These are phyloP conservation scores for Aradus depressus DNA, from an alignment of 2,888 invertebrate species.

Conservation along the genomic window DNA sequence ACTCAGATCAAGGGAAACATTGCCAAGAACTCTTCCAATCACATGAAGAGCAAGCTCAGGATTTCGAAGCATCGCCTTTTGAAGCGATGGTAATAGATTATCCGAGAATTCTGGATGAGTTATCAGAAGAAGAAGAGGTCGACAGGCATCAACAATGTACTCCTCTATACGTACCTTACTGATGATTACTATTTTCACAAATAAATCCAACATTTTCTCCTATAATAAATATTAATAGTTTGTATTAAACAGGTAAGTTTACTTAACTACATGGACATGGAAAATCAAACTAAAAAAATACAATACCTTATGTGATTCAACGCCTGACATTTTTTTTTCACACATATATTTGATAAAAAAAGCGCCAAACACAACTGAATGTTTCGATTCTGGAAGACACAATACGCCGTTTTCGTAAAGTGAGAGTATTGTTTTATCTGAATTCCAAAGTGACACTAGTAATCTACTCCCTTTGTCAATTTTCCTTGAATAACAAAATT, in stretches of 20 bases:
- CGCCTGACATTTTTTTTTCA: slow-evolving; percentile 40
- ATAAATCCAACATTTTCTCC: slow-evolving; percentile 53
- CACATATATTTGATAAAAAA: slow-evolving; percentile 49
- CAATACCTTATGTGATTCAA: slow-evolving; percentile 47
- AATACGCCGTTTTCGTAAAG: slow-evolving; percentile 44
- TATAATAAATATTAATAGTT: slow-evolving; percentile 34
- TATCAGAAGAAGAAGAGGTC: slow-evolving; percentile 51
- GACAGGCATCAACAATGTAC: slow-evolving; percentile 54
- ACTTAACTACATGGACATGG: slow-evolving; percentile 34
- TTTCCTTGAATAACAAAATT: slow-evolving; percentile 23
- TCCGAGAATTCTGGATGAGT: slow-evolving; percentile 58
- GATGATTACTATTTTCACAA: slow-evolving; percentile 64
- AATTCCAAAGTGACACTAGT: slow-evolving; percentile 35
- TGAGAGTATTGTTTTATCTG: slow-evolving; percentile 35
- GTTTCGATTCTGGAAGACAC: slow-evolving; percentile 42
- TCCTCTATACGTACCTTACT: slow-evolving; percentile 64
- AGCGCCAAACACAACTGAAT: slow-evolving; percentile 52
- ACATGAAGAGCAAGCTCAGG: slow-evolving; percentile 82
- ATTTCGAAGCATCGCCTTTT: slow-evolving; percentile 83
- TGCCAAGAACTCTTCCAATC: slow-evolving; percentile 62
- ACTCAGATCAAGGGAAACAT: slow-evolving; percentile 63
- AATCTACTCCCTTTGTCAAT: slow-evolving; percentile 26
- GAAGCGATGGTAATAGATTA: slow-evolving; percentile 67
- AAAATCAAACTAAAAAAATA: not conserved
- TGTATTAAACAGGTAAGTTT: not conserved